Evolutionary conservation across 2,888 invertebrate genomes (phyloP), one percentile per base, ranked within the genome.

Genomic region (Acleris sparsana): DNA sequence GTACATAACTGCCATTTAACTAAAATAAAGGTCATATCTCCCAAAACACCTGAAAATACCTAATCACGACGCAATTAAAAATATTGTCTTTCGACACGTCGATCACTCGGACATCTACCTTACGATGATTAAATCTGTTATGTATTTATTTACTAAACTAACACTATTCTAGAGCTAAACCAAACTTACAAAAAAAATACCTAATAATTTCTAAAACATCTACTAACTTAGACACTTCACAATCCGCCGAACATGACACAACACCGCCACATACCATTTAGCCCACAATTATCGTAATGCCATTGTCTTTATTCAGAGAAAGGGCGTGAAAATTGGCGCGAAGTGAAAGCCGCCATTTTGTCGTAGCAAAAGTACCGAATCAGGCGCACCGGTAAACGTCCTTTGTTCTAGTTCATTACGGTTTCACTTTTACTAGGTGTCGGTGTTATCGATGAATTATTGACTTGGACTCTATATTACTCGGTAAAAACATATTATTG

Each of bases 281-380:
- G 80, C 79, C 75, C 75, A 84, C 80, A 86, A 89, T 89, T 87
- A 86, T 79, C 62, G 75, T 83, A 83, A 83, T 80, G 75, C 86
- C 79, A 90, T 91, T 91, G 91, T 91, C 84, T 88, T 77, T 75
- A 80, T 81, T 75, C 83, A 73, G 80, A 79, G 85, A 84, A 86
- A 81, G 83, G 88, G 88, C 83, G 77, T 75, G 81, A 84, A 84
- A 78, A 76, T 75, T 73, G 72, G 69, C 66, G 74, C 78, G 82
- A 79, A 80, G 86, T 80, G 79, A 82, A 81, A 80, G 84, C 83
- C 79, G 76, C 75, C 68, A 69, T 70, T 72, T 71, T 68, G 73
- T 61, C 13, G 65, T 73, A 66, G 65, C 62, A 69, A 65, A 66
- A 71, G 72, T 73, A 51, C 56, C 39, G 55, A 59, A 62, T 68